phyloP scores from a whole-genome alignment of 2,113 vertebrate species.

The Eleginops maclovinus region DNA sequence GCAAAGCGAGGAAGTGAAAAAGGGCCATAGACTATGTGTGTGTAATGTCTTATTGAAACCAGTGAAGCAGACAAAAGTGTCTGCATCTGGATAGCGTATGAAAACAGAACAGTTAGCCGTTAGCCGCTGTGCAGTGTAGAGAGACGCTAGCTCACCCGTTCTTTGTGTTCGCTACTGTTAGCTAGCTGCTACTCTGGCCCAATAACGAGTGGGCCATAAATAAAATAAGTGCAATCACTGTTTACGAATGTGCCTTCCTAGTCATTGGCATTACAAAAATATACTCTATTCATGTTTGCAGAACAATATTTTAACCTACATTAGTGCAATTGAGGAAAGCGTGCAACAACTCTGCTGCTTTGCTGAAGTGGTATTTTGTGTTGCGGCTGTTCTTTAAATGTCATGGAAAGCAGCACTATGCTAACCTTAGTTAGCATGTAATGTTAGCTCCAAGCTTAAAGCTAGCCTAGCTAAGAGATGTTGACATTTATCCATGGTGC shows the following conservation, averaged over 20 bases:
- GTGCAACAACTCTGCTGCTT: not conserved
- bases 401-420: conserved; percentile 57
- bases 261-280: conserved; percentile 10
- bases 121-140: conserved; percentile 47
- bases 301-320: not conserved
- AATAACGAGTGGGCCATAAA: conserved; percentile 59
- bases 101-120: conserved; percentile 46
- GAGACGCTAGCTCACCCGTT: conserved; percentile 59
- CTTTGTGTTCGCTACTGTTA: conserved; percentile 78
- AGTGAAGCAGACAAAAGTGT: not conserved
- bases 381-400: conserved; percentile 66
- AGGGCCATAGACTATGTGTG: rapidly evolving
- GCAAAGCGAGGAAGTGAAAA: rapidly evolving
- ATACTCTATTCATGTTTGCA: not conserved
- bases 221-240: conserved; percentile 58
- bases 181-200: conserved; percentile 69
- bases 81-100: conserved; percentile 40
- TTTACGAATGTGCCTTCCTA: conserved; percentile 62
- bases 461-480: conserved; percentile 71
- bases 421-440: conserved; percentile 66
- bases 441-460: conserved; percentile 44
- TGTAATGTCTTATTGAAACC: not conserved
- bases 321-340: not conserved
- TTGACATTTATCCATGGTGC: conserved; percentile 80
- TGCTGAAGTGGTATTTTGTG: conserved; percentile 29